Base-by-base conservation (phyloP, 2,888 invertebrate genomes). In the Xiphydria camelus region DNA sequence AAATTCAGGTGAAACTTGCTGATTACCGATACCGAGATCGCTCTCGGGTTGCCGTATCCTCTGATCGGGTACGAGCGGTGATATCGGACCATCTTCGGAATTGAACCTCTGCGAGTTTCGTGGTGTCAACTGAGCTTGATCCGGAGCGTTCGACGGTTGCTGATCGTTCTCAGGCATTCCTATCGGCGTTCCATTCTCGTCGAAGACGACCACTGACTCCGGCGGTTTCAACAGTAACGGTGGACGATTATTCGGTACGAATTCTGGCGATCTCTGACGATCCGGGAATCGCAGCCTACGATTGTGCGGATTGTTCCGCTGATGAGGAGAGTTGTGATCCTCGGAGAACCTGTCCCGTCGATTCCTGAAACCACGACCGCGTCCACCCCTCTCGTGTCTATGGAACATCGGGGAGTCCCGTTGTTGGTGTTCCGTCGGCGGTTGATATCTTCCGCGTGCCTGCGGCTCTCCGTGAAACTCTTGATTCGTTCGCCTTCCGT, bases 331-430 rank as follows among this genome's bases (percentile, higher is more conserved):
- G 32, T 49, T 55, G 23, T 66, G 61, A 4, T 69, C 70, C 5
- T 68, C 68, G 22, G 55, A 57, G 32, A 62, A 68, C 45, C 70
- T 51, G 17, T 68, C 65, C 1, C 67, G 60, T 21, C 69, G 61
- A 14, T 59, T 64, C 10, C 68, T 55, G 33, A 63, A 66, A 3
- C 68, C 69, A 19, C 71, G 62, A 23, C 61, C 59, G 5, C 68
- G 55, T 4, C 55, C 54, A 7, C 57, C 58, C 36, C 66, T 50
- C 1, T 68, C 68, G 36, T 58, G 66, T 40, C 70, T 53, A 17
- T 64, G 62, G 41, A 64, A 70, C 6, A 53, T 38, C 6, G 53
- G 37, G 15, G 57, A 47, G 12, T 68, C 68, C 5, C 65, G 51
- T 41, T 29, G 29, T 29, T 29, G 29, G 15, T 29, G 29, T 7